Percentiles rank a stretch among this genome's conserved stretches.
Conservation (phyloP, 2,888 invertebrate species). For the Platycnemis pennipes region DNA sequence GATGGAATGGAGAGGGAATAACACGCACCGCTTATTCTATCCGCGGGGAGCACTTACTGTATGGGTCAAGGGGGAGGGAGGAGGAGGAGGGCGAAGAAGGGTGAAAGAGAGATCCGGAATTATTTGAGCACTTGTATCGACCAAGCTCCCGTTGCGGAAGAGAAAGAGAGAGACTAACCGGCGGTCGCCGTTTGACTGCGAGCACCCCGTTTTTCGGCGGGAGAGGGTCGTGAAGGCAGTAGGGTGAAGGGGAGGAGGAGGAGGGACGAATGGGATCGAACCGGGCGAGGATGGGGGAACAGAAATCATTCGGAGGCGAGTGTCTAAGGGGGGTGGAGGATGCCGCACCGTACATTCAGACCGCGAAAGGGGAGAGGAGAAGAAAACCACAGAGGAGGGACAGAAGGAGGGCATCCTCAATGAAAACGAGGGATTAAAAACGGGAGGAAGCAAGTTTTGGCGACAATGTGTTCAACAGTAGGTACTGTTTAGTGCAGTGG, state of each 20-base stretch:
- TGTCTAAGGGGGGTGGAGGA: not conserved
- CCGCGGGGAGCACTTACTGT: conserved; percentile 12
- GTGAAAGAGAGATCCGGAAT: not conserved
- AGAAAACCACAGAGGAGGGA: too few relatives aligned
- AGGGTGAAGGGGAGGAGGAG: not conserved
- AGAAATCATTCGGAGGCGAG: not conserved
- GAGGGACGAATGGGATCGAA: not conserved
- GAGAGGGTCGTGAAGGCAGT: not conserved
- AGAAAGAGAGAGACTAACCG: not conserved
- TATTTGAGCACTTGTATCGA: conserved; percentile 10
- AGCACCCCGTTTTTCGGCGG: not conserved
- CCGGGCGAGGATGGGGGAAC: not conserved
- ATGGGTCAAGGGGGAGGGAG: not conserved
- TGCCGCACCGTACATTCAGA: not conserved
- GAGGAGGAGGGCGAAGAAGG: not conserved
- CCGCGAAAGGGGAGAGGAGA: not conserved
- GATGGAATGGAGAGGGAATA: not conserved
- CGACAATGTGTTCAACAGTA: too few relatives aligned
- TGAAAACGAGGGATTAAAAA: not conserved
- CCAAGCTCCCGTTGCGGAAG: not conserved
- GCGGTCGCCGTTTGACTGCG: conserved; percentile 10
- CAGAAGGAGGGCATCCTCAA: not conserved
- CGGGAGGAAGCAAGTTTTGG: not conserved
- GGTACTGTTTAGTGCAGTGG: too few relatives aligned
- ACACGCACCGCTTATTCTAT: conserved; percentile 4